Evolutionary conservation across 2,888 invertebrate species (phyloP).

Genomic region (Trachelus stipa): DNA sequence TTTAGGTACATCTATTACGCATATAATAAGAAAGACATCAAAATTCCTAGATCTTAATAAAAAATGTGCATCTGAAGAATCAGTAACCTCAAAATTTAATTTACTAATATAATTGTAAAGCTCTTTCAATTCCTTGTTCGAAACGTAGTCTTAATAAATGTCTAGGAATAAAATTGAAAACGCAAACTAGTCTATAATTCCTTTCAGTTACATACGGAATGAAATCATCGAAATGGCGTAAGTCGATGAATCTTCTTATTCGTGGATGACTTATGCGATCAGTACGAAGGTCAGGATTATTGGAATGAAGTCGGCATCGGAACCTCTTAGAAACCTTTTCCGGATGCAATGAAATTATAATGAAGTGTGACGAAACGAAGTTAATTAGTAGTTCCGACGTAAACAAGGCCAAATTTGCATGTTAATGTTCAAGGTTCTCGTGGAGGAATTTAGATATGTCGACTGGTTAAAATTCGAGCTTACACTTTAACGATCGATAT

Average conservation of each 20-base stretch:
- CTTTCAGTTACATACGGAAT: conserved; percentile 69
- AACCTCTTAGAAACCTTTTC: conserved; percentile 10
- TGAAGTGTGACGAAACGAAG: conserved; percentile 3
- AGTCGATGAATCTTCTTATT: conserved; percentile 45
- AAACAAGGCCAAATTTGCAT: conserved; percentile 35
- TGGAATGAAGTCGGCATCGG: conserved; percentile 11
- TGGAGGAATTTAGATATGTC: conserved; percentile 6
- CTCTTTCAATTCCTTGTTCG: background rate
- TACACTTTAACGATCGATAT: background rate
- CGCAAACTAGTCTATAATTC: conserved; percentile 36
- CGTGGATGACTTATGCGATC: conserved; percentile 62
- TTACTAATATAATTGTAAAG: background rate
- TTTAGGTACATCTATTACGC: conserved; percentile 54
- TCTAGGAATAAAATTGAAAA: background rate
- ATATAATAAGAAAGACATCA: background rate
- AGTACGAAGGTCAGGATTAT: conserved; percentile 11
- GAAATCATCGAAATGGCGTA: conserved; percentile 67
- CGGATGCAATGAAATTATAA: background rate
- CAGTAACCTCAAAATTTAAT: background rate
- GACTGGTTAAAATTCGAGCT: background rate
- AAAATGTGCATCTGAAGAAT: too few relatives aligned
- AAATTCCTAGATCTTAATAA: too few relatives aligned
- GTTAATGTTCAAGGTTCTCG: conserved; percentile 26
- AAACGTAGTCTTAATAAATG: background rate
- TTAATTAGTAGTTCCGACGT: conserved; percentile 30